Evolutionary conservation across 2,888 invertebrate species (phyloP), one percentile per base, ranked within the genome.

Genomic region (Falcaria lacertinaria): DNA sequence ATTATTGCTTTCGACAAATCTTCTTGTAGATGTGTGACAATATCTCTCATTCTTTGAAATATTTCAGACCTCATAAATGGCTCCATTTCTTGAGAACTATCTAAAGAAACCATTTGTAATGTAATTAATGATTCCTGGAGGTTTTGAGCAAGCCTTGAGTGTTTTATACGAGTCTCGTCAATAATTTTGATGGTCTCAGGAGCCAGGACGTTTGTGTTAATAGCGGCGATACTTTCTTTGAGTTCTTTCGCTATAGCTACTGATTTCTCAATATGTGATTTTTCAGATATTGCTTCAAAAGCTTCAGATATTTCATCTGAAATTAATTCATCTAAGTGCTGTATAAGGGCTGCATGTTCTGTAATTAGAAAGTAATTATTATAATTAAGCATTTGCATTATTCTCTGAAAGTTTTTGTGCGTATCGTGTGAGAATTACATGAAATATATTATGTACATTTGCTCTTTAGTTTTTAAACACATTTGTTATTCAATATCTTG

Each of bases 11-110:
- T 51, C 8, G 56, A 48, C 34, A 80, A 57, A 52, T 74, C 74
- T 19, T 72, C 64, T 50, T 76, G 69, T 36, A 83, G 60, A 51
- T 70, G 60, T 2, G 60, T 62, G 2, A 77, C 68, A 0, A 64
- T 50, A n/a, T 17, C 74, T 64, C 4, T 60, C 63, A 4, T 77
- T 53, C 45, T 45, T 64, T 70, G 53, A 14, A 77, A 37, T 15
- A 52, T 37, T 4, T 67, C 58, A 2, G 58, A 34, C 39, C 62
- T 51, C 4, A 67, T 37, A 0, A 47, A 16, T 2, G 55, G 34
- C 6, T 45, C 25, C 0, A 73, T 44, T 15, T 60, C 55, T 36
- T 64, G 51, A 2, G 60, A 53, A 37, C 50, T 64, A 25, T 74
- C 70, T 3, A 73, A 41, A 19, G 55, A 51, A 45, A 64, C 57